These are phyloP conservation scores for Xyrauchen texanus DNA, from an alignment of 2,113 vertebrate species.

Conservation along the genomic window DNA sequence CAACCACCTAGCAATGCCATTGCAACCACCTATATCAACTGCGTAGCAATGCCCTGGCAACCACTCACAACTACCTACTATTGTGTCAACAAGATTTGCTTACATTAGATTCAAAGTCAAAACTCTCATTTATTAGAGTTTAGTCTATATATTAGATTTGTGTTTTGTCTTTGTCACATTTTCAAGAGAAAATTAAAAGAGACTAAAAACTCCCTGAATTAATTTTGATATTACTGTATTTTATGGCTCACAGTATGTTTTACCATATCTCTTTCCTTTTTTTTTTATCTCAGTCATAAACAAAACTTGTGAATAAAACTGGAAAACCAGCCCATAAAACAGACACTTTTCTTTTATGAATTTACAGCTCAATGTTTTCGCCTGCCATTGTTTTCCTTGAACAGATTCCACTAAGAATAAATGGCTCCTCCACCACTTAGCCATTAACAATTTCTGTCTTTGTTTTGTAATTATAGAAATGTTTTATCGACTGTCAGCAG, in stretches of 20 bases:
- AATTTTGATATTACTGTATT: slow-evolving; percentile 5
- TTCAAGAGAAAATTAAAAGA: background rate
- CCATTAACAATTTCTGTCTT: slow-evolving; percentile 74
- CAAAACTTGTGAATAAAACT: slow-evolving; percentile 55
- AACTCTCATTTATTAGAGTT: too few species aligned
- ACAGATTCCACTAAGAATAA: slow-evolving; percentile 65
- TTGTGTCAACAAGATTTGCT: too few species aligned
- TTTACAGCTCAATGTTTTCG: slow-evolving; percentile 66
- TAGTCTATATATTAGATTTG: background rate
- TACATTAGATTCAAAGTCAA: too few species aligned
- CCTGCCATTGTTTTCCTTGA: slow-evolving; percentile 68
- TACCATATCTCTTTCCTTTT: slow-evolving; percentile 58
- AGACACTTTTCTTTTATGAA: slow-evolving; percentile 59
- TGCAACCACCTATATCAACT: too few species aligned
- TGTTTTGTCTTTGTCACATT: slow-evolving; percentile 1
- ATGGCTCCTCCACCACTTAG: slow-evolving; percentile 71
- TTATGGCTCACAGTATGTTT: slow-evolving; percentile 19
- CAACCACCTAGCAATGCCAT: too few species aligned
- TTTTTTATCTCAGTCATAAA: slow-evolving; percentile 58
- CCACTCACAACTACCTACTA: too few species aligned
- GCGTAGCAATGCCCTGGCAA: too few species aligned
- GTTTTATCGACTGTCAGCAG: slow-evolving; percentile 84
- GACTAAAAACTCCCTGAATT: too few species aligned
- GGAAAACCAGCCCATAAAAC: slow-evolving; percentile 56
- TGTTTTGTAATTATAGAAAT: slow-evolving; percentile 78